Evolutionary conservation across 64 coral and sea anemone genomes (phyloP).

Genomic region (Stichodactyla helianthus): DNA sequence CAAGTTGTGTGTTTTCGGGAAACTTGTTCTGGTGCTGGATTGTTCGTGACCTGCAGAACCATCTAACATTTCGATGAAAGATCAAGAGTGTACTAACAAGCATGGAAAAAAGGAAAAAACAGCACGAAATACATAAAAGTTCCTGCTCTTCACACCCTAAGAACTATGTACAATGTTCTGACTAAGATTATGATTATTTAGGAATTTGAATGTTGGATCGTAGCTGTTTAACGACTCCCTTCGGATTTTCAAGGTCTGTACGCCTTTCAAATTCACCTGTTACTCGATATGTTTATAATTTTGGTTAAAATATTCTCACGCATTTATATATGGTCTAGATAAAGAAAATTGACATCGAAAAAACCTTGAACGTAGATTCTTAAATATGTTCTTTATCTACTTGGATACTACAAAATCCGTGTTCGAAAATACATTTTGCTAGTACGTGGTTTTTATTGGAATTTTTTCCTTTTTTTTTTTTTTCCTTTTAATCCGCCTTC

Average conservation of each 20-base stretch:
- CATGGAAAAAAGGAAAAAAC: background rate
- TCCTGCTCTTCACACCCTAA: background rate
- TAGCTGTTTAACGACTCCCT: background rate
- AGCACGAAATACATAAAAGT: background rate
- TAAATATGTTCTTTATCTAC: too few species aligned
- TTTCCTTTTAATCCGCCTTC: background rate
- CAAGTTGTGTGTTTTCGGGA: background rate
- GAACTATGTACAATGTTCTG: background rate
- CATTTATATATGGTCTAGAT: background rate
- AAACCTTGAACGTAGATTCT: background rate
- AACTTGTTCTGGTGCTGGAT: background rate
- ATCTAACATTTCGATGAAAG: constrained; percentile 20
- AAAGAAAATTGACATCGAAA: background rate
- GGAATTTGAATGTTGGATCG: background rate
- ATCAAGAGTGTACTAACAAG: constrained; percentile 10
- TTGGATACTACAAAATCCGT: too few species aligned
- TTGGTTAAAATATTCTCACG: background rate
- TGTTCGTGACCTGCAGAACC: background rate
- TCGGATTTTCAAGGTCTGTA: background rate
- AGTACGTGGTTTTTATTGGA: too few species aligned
- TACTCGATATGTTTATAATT: background rate
- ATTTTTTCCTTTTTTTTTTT: background rate
- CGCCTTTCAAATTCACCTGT: constrained; percentile 13
- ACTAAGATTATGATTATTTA: background rate
- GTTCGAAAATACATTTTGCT: too few species aligned